Percentiles rank a stretch among this genome's conserved stretches.
These are phyloP conservation scores for Leuciscus idus DNA, from an alignment of 2,113 vertebrate genomes.

Conservation along the genomic window DNA sequence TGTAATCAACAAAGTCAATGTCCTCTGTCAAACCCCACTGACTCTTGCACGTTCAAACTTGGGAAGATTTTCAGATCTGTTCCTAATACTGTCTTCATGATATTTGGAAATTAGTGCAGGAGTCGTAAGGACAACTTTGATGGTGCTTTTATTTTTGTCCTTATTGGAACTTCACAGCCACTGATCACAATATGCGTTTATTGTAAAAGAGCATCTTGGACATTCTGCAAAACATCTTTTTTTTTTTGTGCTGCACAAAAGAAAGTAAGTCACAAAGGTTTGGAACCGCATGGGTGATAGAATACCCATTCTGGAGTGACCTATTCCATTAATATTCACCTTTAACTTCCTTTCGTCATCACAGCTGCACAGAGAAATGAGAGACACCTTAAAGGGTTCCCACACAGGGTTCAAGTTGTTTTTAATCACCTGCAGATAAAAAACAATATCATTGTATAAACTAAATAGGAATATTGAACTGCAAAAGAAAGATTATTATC, in stretches of 20 bases:
- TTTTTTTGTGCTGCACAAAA: not conserved
- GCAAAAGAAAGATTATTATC: not conserved
- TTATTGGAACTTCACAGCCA: not conserved
- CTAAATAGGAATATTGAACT: not conserved
- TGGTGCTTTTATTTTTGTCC: not conserved
- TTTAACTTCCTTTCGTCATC: constrained; percentile 90
- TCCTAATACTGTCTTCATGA: not conserved
- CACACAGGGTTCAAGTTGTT: constrained; percentile 94
- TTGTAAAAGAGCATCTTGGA: not conserved
- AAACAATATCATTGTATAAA: constrained; percentile 9
- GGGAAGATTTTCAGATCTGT: not conserved
- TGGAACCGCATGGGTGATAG: not conserved
- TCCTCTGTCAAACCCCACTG: not conserved
- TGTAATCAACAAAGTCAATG: not conserved
- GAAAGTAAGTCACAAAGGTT: not conserved
- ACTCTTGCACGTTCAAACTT: not conserved
- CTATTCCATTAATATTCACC: constrained; percentile 70
- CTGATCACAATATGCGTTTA: not conserved
- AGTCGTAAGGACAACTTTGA: not conserved
- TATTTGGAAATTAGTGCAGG: not conserved
- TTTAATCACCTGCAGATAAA: constrained; percentile 86
- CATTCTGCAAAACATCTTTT: not conserved
- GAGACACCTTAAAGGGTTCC: constrained; percentile 94
- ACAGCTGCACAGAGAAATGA: constrained; percentile 92
- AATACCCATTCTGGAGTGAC: not conserved